These are phyloP conservation scores for Ophioderma brevispina DNA, from an alignment of 35 echinoderm and acorn worm genomes.

Conservation along the genomic window DNA sequence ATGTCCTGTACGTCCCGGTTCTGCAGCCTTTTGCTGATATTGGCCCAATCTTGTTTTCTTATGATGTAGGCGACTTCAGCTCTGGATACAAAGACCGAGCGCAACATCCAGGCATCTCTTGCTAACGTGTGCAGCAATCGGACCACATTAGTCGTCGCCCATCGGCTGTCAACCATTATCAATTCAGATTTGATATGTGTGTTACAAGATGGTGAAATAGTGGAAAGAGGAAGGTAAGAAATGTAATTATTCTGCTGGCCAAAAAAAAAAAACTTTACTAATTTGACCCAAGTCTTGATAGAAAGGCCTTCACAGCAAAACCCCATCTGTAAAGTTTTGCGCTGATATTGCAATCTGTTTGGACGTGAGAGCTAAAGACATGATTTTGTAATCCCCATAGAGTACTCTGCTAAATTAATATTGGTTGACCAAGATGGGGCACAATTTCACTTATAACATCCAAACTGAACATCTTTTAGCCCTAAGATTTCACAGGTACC, in stretches of 20 bases:
- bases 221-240: constrained; percentile 90
- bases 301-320: no score
- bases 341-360: no score
- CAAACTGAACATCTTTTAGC: no score
- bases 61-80: constrained; percentile 98
- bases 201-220: constrained; percentile 68
- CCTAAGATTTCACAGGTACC: no score
- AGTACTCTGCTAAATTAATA: no score
- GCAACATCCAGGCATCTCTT: constrained; percentile 91
- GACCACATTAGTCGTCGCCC: constrained; percentile 89
- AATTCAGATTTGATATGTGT: constrained; percentile 85
- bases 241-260: no score
- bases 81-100: constrained; percentile 87
- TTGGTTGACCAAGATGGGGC: no score
- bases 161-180: constrained; percentile 90
- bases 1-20: background rate
- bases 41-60: background rate
- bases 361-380: no score
- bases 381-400: no score
- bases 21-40: background rate
- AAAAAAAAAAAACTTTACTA: background rate
- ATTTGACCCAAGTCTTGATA: background rate
- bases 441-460: no score
- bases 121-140: constrained; percentile 71
- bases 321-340: no score